Evolutionary conservation across 2,888 invertebrate species (phyloP).

Genomic region (Phaonia tiefii): DNA sequence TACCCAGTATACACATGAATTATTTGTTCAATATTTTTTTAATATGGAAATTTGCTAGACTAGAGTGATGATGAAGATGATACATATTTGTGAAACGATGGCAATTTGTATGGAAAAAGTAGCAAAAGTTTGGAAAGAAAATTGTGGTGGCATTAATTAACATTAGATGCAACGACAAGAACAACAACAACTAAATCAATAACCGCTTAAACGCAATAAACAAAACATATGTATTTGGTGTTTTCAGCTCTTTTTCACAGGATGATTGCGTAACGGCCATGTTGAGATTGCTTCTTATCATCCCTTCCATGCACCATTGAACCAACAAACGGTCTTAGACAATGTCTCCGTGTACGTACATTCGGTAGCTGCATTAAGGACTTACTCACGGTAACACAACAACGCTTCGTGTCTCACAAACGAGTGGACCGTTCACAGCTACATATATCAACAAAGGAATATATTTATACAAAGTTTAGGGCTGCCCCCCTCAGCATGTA

Average conservation of each 20-base stretch:
- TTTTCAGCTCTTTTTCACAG: conserved; percentile 79
- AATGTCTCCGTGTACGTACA: conserved; percentile 56
- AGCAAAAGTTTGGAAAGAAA: conserved; percentile 63
- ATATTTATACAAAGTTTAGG: conserved; percentile 79
- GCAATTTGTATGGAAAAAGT: conserved; percentile 80
- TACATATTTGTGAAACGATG: conserved; percentile 65
- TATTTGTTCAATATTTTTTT: conserved; percentile 44
- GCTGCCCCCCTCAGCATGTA: conserved; percentile 54
- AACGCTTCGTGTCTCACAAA: conserved; percentile 68
- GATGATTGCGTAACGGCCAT: conserved; percentile 71
- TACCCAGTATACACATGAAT: conserved; percentile 26
- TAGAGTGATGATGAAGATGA: conserved; percentile 16
- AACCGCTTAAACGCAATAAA: conserved; percentile 69
- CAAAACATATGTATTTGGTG: conserved; percentile 77
- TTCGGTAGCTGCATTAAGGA: conserved; percentile 62
- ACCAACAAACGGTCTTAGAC: conserved; percentile 60
- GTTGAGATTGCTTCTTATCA: conserved; percentile 65
- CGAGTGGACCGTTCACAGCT: conserved; percentile 65
- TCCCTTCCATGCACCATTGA: conserved; percentile 51
- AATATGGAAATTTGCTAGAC: conserved; percentile 53
- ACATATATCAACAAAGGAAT: conserved; percentile 74
- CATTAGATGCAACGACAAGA: conserved; percentile 68
- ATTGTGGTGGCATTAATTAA: conserved; percentile 73
- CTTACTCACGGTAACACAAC: conserved; percentile 70
- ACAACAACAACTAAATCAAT: conserved; percentile 43